Conservation (phyloP, 2,113 vertebrate species). For the Excalfactoria chinensis region DNA sequence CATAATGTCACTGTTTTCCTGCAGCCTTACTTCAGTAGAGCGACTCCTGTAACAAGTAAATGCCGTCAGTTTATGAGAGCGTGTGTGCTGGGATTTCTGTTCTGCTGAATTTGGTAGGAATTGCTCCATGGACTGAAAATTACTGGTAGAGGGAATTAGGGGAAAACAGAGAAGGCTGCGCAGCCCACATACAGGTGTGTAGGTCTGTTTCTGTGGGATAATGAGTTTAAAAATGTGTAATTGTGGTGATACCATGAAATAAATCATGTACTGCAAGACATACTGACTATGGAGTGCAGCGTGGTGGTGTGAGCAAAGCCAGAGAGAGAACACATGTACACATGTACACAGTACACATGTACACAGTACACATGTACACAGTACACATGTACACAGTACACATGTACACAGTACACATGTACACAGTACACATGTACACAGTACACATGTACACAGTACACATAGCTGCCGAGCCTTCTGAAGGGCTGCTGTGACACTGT, state of each 20-base stretch:
- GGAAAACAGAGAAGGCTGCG: background rate
- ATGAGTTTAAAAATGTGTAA: too few species aligned
- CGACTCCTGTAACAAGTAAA: background rate
- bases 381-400: too few species aligned
- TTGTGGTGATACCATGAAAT: background rate
- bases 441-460: too few species aligned
- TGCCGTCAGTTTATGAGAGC: background rate
- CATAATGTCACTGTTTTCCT: background rate
- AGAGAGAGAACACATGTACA: background rate
- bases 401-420: too few species aligned
- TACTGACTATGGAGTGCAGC: too few species aligned
- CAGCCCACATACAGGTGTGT: background rate
- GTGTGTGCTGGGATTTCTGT: fast-evolving
- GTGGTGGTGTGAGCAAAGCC: background rate
- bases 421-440: too few species aligned
- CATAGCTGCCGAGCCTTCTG: background rate
- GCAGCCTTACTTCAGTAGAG: background rate
- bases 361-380: too few species aligned
- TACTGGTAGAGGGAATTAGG: background rate
- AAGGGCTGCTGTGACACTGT: background rate
- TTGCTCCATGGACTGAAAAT: background rate
- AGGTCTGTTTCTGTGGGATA: too few species aligned
- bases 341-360: too few species aligned
- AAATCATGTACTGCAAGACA: background rate
- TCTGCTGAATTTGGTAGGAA: background rate